A percentile compares a stretch with the other conserved stretches of the same genome.
Evolutionary conservation across 1,140 invertebrate species (phyloP).

Genomic region (Panonychus citri): DNA sequence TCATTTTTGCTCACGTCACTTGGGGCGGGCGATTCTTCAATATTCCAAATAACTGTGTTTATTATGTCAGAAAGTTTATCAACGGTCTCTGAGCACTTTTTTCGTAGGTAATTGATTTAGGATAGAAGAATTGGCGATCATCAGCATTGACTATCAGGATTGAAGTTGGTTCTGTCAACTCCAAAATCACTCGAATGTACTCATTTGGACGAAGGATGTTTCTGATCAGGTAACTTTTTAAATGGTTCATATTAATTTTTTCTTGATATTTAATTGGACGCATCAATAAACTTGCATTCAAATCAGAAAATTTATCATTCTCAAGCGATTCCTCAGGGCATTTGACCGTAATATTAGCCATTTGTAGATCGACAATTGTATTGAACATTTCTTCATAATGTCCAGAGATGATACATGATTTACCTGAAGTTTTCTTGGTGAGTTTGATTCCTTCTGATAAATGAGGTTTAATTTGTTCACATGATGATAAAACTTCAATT

Average conservation of each 20-base stretch:
- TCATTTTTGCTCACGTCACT: no score
- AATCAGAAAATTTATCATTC: no score
- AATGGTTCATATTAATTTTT: not conserved
- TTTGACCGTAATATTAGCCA: not conserved
- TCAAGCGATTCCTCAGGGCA: not conserved
- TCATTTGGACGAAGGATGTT: not conserved
- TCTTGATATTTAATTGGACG: no score
- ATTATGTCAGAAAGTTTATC: no score
- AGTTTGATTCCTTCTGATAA: not conserved
- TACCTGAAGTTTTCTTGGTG: not conserved
- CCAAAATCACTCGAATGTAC: not conserved
- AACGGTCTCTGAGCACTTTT: no score
- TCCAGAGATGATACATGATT: not conserved
- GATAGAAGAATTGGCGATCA: not conserved
- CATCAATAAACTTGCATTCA: not conserved
- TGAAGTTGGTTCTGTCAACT: no score
- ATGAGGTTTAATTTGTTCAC: conserved; percentile 48
- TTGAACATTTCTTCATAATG: not conserved
- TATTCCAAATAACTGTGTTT: no score
- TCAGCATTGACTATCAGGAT: not conserved
- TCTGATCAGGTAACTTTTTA: not conserved
- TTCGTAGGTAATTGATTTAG: not conserved
- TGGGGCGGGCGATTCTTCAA: no score
- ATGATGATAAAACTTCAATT: not conserved
- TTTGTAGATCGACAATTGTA: not conserved